These are phyloP conservation scores for Spilosoma lubricipeda DNA, from an alignment of 2,888 invertebrate species.

Conservation along the genomic window DNA sequence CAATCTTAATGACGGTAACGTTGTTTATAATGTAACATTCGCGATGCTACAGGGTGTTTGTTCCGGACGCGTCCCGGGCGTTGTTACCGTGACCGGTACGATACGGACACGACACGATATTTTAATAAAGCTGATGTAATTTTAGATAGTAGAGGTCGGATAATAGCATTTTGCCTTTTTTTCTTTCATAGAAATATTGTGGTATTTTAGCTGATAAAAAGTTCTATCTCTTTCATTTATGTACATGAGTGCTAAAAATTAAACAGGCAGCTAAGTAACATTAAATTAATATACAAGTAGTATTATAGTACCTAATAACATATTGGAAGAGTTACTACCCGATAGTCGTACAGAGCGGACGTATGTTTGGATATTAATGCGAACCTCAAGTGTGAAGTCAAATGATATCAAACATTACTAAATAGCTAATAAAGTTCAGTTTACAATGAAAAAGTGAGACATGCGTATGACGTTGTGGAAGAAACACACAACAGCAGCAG, in stretches of 20 bases:
- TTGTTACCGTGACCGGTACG: neutral
- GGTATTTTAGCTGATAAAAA: neutral
- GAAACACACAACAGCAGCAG: too few species aligned
- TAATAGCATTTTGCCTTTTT: neutral
- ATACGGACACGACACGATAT: neutral
- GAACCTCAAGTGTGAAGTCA: too few species aligned
- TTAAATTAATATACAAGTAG: too few species aligned
- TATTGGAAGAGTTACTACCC: too few species aligned
- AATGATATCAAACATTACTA: too few species aligned
- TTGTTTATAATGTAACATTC: constrained; percentile 54
- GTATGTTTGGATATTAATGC: too few species aligned
- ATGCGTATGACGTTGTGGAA: too few species aligned
- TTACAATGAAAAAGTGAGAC: too few species aligned
- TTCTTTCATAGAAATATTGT: neutral
- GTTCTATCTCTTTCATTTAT: neutral
- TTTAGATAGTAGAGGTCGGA: neutral
- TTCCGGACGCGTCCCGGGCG: neutral
- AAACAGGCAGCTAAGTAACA: too few species aligned
- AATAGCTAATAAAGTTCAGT: too few species aligned
- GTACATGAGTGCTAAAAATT: neutral
- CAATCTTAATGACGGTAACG: constrained; percentile 52
- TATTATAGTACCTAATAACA: too few species aligned
- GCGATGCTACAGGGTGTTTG: constrained; percentile 37
- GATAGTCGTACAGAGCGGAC: too few species aligned
- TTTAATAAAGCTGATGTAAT: neutral